Evolutionary conservation across 1,140 invertebrate species (phyloP).

Genomic region (Drosophila nasuta): DNA sequence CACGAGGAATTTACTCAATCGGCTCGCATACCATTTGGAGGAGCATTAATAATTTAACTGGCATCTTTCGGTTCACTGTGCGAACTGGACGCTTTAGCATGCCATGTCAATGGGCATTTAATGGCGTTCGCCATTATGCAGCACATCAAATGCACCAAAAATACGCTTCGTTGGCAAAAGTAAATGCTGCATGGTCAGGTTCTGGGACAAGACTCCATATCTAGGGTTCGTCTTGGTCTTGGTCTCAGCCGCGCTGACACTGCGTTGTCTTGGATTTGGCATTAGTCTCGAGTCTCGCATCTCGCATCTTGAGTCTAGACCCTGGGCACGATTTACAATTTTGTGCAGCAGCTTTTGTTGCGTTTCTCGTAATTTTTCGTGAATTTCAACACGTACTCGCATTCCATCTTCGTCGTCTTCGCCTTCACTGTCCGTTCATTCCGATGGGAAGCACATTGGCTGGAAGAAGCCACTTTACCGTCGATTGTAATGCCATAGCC

Average conservation of each 20-base stretch:
- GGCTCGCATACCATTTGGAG: neutral
- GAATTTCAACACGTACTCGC: conserved; percentile 80
- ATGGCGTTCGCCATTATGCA: conserved; percentile 80
- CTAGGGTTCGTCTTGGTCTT: conserved; percentile 2
- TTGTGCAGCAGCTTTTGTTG: conserved; percentile 57
- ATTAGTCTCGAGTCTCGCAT: conserved; percentile 28
- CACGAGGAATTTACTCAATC: neutral
- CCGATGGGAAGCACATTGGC: conserved; percentile 4
- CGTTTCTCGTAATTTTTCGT: conserved; percentile 77
- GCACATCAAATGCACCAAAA: conserved; percentile 80
- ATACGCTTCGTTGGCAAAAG: conserved; percentile 80
- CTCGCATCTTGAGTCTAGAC: conserved; percentile 29
- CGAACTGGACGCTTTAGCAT: conserved; percentile 44
- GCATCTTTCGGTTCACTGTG: conserved; percentile 45
- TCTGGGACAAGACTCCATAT: conserved; percentile 30
- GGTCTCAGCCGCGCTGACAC: conserved; percentile 45
- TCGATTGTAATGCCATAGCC: conserved; percentile 71
- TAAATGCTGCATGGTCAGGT: conserved; percentile 75
- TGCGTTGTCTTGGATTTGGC: conserved; percentile 24
- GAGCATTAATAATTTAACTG: neutral
- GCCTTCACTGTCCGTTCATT: conserved; percentile 32
- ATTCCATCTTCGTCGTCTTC: conserved; percentile 73
- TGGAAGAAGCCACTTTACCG: conserved; percentile 24
- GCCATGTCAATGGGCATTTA: conserved; percentile 82
- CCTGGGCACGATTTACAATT: conserved; percentile 74